Evolutionary conservation across 2,888 invertebrate genomes (phyloP), one percentile per base, ranked within the genome.

Genomic region (Andrena minutula): DNA sequence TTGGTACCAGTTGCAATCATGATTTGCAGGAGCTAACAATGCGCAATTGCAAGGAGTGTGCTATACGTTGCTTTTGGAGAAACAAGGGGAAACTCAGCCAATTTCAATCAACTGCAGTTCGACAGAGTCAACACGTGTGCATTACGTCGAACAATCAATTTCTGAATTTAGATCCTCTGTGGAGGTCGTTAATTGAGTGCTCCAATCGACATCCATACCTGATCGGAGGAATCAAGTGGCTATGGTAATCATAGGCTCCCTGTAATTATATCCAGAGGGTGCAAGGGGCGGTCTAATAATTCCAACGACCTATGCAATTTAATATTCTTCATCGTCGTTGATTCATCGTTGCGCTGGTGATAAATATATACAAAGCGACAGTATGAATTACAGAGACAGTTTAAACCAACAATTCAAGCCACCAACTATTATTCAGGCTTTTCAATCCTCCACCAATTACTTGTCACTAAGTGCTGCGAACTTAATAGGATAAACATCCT

Each of bases 201-300:
- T 41, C 41, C 41, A 53, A 53, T 20, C n/a, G 53, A 35, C 71
- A 56, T 69, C 68, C 53, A 20, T 20, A n/a, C 53, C 53, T 53
- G 53, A 53, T 41, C 41, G 41, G 41, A 41, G 41, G 41, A 16
- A 41, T 41, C 16, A 16, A 41, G 16, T 47, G 3, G 23, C 23
- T 41, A 28, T 23, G 12, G 47, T 65, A 47, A 65, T 65, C 26
- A 47, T 28, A 23, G 47, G 47, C n/a, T 65, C 41, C 28, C 28
- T 41, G 64, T 41, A 65, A 65, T 65, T 65, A 65, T 47, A 47
- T 65, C 16, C 47, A 28, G 16, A 28, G 64, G 47, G 47, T 47
- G 47, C 28, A 47, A 47, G 26, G 47, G 64, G 64, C 26, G 47
- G 64, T 47, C 10, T 47, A 64, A 47, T 64, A 64, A 64, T 47